These are phyloP conservation scores for Taphrorychus bicolor DNA, from an alignment of 2,888 invertebrate genomes.

Conservation along the genomic window DNA sequence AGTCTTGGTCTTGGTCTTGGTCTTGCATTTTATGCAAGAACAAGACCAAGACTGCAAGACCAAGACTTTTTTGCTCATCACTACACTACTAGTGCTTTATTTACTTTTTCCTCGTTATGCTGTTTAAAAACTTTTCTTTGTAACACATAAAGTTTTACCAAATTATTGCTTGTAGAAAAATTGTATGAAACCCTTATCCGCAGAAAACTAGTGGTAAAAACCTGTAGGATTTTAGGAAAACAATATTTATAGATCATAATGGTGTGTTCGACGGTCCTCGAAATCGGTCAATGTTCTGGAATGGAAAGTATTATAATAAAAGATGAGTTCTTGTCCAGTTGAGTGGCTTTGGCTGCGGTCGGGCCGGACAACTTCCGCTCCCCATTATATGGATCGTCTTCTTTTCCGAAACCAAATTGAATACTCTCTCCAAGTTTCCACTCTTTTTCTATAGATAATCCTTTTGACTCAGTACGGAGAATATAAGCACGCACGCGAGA, in stretches of 20 bases:
- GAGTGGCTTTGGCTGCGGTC: conserved; percentile 26
- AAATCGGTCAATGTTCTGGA: conserved; percentile 59
- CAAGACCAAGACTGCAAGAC: too few species aligned
- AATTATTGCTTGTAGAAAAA: too few species aligned
- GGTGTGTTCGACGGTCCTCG: conserved; percentile 57
- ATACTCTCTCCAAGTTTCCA: too few species aligned
- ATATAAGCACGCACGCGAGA: not conserved
- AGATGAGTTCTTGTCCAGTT: conserved; percentile 49
- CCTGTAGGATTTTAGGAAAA: conserved; percentile 34
- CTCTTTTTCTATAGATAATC: conserved; percentile 6
- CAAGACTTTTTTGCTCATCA: too few species aligned
- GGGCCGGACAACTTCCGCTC: conserved; percentile 35
- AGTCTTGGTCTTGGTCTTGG: too few species aligned
- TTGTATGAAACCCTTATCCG: not conserved
- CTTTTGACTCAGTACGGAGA: not conserved
- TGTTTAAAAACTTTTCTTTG: too few species aligned
- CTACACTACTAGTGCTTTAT: too few species aligned
- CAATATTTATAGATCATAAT: conserved; percentile 57
- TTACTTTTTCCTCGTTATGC: too few species aligned
- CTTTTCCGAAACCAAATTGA: conserved; percentile 29
- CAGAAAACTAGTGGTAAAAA: not conserved
- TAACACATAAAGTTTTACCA: too few species aligned
- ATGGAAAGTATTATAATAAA: conserved; percentile 58
- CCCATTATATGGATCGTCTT: conserved; percentile 29
- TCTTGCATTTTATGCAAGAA: too few species aligned